A percentile compares a stretch with the other conserved stretches of the same genome.
These are phyloP conservation scores for Mormyrus hasselquistii DNA, from an alignment of 2,797 vertebrate genomes.

Conservation along the genomic window DNA sequence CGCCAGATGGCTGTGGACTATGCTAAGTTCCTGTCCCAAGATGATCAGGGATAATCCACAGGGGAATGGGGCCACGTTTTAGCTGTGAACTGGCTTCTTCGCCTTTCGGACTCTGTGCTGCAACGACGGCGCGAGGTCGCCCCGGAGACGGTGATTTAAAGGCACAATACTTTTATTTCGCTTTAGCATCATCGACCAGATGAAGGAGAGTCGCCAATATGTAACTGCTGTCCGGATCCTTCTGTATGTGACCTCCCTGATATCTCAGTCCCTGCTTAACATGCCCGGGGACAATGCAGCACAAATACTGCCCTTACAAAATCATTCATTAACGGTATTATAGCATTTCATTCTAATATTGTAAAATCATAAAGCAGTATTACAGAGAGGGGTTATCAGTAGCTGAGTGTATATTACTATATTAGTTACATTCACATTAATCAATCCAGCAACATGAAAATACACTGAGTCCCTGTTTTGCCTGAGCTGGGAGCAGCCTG, in stretches of 20 bases:
- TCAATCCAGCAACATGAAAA: not conserved
- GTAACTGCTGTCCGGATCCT: not conserved
- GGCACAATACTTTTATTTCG: not conserved
- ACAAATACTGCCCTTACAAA: not conserved
- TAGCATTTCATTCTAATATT: not conserved
- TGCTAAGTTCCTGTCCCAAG: slow-evolving; percentile 17
- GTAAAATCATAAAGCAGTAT: not conserved
- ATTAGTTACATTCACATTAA: not conserved
- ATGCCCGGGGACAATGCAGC: not conserved
- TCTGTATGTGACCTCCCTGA: not conserved
- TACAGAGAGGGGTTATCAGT: not conserved
- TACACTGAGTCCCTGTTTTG: not conserved
- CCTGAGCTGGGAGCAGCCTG: not conserved
- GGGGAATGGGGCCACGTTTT: not conserved
- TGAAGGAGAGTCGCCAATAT: not conserved
- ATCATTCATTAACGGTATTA: not conserved
- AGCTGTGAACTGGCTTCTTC: not conserved
- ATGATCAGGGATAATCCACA: not conserved
- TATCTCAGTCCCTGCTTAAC: not conserved
- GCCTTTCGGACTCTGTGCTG: not conserved
- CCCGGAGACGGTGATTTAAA: not conserved
- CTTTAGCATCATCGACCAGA: not conserved
- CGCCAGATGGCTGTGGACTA: slow-evolving; percentile 14
- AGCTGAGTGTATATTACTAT: not conserved
- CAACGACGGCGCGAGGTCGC: not conserved